These are phyloP conservation scores for Nymphalis polychloros DNA, from an alignment of 2,888 invertebrate species.

Conservation along the genomic window DNA sequence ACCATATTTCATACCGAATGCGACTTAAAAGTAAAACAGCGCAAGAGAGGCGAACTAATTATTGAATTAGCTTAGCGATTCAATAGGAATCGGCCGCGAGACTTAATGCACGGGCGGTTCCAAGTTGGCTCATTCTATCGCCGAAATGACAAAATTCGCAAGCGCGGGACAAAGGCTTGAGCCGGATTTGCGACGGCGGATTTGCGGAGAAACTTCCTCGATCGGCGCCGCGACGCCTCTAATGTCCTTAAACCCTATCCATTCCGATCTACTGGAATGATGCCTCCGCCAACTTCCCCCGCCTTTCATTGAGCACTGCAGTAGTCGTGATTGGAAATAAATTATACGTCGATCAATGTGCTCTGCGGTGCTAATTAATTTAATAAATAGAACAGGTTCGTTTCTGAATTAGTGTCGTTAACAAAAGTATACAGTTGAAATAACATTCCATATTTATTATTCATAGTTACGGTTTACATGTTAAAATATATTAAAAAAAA, in stretches of 20 bases:
- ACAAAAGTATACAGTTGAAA: too few species aligned
- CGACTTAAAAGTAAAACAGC: not conserved
- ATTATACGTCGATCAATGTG: constrained; percentile 39
- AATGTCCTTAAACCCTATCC: constrained; percentile 38
- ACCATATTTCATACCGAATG: constrained; percentile 16
- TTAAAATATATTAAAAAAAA: too few species aligned
- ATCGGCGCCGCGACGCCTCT: constrained; percentile 36
- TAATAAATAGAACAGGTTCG: constrained; percentile 27
- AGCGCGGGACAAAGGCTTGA: constrained; percentile 33
- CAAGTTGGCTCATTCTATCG: constrained; percentile 34
- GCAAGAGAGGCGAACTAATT: constrained; percentile 15
- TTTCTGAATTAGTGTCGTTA: not conserved
- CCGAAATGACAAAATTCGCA: constrained; percentile 30
- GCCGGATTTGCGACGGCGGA: constrained; percentile 35
- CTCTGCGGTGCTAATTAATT: constrained; percentile 33
- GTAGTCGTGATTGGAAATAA: constrained; percentile 43
- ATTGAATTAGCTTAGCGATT: constrained; percentile 17
- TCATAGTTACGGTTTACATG: too few species aligned
- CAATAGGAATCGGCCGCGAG: constrained; percentile 11
- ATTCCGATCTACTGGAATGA: constrained; percentile 34
- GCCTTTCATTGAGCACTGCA: constrained; percentile 36
- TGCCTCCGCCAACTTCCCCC: constrained; percentile 33
- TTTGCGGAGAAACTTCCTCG: constrained; percentile 38
- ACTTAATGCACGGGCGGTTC: constrained; percentile 19
- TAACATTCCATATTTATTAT: too few species aligned